A percentile compares a stretch with the other conserved stretches of the same genome.
Conservation (phyloP, 2,113 vertebrate genomes). For the Hippocampus mohnikei region DNA sequence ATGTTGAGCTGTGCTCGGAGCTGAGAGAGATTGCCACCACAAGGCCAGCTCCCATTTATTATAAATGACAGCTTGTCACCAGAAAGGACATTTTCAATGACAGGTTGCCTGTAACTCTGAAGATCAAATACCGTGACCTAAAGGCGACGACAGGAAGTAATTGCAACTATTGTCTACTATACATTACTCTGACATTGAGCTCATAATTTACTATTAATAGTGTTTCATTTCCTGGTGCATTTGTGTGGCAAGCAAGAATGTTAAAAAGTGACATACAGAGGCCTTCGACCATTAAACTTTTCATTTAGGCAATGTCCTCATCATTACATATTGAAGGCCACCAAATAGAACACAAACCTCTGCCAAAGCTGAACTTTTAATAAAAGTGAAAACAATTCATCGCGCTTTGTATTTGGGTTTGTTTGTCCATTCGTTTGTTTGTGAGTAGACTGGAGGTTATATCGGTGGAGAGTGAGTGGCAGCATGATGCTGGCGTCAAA, state of each 20-base stretch:
- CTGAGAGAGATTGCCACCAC: conserved; percentile 65
- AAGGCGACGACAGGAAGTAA: conserved; percentile 22
- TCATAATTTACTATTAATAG: background rate
- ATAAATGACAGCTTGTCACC: conserved; percentile 73
- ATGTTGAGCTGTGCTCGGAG: conserved; percentile 50
- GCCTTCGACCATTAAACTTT: too few species aligned
- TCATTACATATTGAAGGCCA: background rate
- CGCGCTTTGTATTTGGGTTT: background rate
- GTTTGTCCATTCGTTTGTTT: background rate
- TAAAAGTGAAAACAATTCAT: background rate
- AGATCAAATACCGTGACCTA: conserved; percentile 40
- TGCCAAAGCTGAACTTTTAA: background rate
- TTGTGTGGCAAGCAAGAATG: background rate
- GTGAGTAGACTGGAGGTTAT: background rate
- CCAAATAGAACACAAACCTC: background rate
- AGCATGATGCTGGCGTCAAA: background rate
- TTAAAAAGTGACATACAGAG: background rate
- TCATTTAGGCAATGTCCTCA: background rate
- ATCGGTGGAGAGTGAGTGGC: background rate
- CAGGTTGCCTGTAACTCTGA: conserved; percentile 57
- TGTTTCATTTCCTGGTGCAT: background rate
- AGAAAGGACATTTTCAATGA: conserved; percentile 73
- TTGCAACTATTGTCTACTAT: conserved; percentile 25
- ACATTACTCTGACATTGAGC: conserved; percentile 23
- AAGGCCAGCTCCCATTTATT: conserved; percentile 71